Evolutionary conservation across 2,113 vertebrate species (phyloP).

Genomic region (Capreolus pygargus): DNA sequence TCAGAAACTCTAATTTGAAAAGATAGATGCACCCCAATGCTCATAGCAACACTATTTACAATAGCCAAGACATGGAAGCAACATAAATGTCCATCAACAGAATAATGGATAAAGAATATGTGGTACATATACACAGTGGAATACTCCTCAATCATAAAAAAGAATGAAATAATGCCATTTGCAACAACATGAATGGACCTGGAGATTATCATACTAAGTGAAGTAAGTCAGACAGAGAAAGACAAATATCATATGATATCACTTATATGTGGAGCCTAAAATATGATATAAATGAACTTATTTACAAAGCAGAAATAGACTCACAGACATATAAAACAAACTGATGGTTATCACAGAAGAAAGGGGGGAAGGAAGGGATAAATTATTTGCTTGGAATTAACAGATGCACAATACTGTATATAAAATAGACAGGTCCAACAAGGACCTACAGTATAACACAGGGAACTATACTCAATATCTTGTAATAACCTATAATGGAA

Average conservation of each 20-base stretch:
- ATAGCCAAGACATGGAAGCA: background rate
- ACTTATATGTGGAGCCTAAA: background rate
- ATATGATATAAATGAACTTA: background rate
- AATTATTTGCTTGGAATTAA: background rate
- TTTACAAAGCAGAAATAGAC: background rate
- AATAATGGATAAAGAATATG: background rate
- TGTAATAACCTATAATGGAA: background rate
- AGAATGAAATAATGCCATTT: background rate
- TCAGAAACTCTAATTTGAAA: background rate
- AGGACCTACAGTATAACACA: background rate
- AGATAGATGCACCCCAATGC: background rate
- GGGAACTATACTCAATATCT: background rate
- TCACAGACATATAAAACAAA: background rate
- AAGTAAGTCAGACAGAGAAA: background rate
- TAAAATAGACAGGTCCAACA: background rate
- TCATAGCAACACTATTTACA: background rate
- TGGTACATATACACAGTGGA: background rate
- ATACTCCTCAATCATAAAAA: background rate
- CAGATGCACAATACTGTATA: background rate
- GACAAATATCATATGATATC: background rate
- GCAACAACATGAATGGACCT: background rate
- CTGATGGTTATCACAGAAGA: background rate
- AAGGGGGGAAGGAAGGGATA: background rate
- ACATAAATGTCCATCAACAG: background rate
- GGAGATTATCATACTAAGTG: background rate